phyloP scores from a whole-genome alignment of 1,140 invertebrate species.

The Dreissena rostriformis region DNA sequence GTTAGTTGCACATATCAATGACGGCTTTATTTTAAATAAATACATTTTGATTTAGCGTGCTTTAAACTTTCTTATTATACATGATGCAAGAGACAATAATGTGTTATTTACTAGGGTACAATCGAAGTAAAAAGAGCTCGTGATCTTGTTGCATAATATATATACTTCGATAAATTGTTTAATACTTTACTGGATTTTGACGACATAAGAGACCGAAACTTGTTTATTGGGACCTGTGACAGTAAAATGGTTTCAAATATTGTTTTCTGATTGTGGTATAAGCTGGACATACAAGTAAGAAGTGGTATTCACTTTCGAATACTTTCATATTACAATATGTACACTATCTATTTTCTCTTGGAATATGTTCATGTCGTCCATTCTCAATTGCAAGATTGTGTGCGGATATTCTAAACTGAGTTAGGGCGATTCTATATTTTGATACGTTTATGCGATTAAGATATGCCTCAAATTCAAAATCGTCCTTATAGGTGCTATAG shows the following conservation, averaged over 20 bases:
- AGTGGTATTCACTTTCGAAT: slow-evolving; percentile 21
- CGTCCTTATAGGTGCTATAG: background rate
- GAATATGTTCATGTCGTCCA: slow-evolving; percentile 26
- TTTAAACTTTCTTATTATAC: no score
- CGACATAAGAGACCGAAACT: background rate
- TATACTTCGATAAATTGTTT: no score
- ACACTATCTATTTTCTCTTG: slow-evolving; percentile 21
- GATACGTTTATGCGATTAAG: background rate
- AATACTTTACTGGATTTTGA: no score
- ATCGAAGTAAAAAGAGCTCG: no score
- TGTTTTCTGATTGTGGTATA: slow-evolving; percentile 4
- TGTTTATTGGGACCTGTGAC: slow-evolving; percentile 4
- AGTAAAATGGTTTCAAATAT: slow-evolving; percentile 33
- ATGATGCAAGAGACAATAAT: no score
- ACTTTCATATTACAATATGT: slow-evolving; percentile 15
- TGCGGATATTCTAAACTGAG: slow-evolving; percentile 5
- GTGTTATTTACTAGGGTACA: no score
- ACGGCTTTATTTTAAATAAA: no score
- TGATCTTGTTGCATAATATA: no score
- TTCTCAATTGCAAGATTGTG: slow-evolving; percentile 17
- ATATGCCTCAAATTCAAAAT: slow-evolving; percentile 24
- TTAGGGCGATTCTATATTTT: slow-evolving; percentile 29
- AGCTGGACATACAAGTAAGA: slow-evolving; percentile 20
- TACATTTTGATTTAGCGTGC: no score
- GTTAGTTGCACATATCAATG: no score